These are phyloP conservation scores for Rhinolophus sinicus DNA, from an alignment of 2,113 vertebrate genomes.

Conservation along the genomic window DNA sequence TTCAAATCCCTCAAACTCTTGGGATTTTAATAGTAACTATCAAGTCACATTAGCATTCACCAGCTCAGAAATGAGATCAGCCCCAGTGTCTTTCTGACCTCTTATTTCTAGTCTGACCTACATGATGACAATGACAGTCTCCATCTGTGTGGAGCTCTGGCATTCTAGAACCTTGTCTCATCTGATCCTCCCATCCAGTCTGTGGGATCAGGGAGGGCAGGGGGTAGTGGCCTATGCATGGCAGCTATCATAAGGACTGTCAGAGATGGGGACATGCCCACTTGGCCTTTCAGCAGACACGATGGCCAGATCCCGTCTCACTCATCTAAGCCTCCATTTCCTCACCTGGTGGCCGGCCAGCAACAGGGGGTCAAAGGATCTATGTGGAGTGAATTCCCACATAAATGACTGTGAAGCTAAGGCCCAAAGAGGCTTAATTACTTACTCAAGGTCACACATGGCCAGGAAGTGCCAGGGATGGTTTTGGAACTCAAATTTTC, in stretches of 20 bases:
- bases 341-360: not conserved
- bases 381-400: not conserved
- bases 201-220: not conserved
- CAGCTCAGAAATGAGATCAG: not conserved
- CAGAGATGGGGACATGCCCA: rapidly evolving
- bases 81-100: not conserved
- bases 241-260: not conserved
- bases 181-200: not conserved
- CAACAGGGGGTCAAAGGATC: too few species aligned
- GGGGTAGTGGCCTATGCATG: rapidly evolving
- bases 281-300: not conserved
- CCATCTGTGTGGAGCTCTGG: not conserved
- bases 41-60: not conserved
- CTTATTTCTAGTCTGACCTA: not conserved
- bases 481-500: not conserved
- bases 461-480: not conserved
- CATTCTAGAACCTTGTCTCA: not conserved
- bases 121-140: not conserved
- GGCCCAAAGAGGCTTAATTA: not conserved
- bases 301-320: rapidly evolving
- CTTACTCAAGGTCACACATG: too few species aligned
- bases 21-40: not conserved
- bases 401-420: not conserved
- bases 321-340: too few species aligned
- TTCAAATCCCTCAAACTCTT: not conserved